Evolutionary conservation across 1,140 invertebrate species (phyloP).

Genomic region (Brachionus paranguensis): DNA sequence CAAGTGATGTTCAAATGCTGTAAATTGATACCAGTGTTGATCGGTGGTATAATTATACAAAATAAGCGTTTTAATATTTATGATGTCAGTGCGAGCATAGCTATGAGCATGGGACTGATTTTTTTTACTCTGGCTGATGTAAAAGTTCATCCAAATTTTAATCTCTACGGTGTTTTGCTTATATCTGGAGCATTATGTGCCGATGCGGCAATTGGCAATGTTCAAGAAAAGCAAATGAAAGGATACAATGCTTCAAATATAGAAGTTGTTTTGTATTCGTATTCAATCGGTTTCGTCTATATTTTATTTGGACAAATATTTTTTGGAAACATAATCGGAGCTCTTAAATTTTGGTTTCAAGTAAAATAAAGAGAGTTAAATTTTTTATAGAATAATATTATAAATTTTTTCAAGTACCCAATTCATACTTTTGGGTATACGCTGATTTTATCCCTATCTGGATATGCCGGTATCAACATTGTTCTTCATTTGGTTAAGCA

Average conservation of each 20-base stretch:
- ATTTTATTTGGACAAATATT: slow-evolving; percentile 29
- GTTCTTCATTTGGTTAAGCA: slow-evolving; percentile 78
- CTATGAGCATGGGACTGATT: slow-evolving; percentile 84
- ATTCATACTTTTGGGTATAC: neutral
- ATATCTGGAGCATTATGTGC: slow-evolving; percentile 28
- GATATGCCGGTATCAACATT: slow-evolving; percentile 84
- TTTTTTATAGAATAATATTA: neutral
- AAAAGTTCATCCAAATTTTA: slow-evolving; percentile 78
- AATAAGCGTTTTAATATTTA: slow-evolving; percentile 72
- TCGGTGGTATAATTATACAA: slow-evolving; percentile 84
- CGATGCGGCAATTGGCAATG: slow-evolving; percentile 38
- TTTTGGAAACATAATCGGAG: neutral
- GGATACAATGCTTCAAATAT: neutral
- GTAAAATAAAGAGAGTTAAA: neutral
- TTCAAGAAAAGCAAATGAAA: slow-evolving; percentile 39
- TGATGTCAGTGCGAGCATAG: slow-evolving; percentile 73
- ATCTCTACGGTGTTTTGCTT: slow-evolving; percentile 56
- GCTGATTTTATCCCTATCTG: slow-evolving; percentile 71
- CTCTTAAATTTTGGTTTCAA: slow-evolving; percentile 11
- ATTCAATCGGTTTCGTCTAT: neutral
- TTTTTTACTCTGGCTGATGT: slow-evolving; percentile 87
- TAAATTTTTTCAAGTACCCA: slow-evolving; percentile 14
- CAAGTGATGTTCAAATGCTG: slow-evolving; percentile 67
- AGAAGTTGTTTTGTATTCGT: slow-evolving; percentile 34
- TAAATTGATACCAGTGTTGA: slow-evolving; percentile 86